Evolutionary conservation across 1,140 invertebrate species (phyloP).

Genomic region (Drosophila auraria): DNA sequence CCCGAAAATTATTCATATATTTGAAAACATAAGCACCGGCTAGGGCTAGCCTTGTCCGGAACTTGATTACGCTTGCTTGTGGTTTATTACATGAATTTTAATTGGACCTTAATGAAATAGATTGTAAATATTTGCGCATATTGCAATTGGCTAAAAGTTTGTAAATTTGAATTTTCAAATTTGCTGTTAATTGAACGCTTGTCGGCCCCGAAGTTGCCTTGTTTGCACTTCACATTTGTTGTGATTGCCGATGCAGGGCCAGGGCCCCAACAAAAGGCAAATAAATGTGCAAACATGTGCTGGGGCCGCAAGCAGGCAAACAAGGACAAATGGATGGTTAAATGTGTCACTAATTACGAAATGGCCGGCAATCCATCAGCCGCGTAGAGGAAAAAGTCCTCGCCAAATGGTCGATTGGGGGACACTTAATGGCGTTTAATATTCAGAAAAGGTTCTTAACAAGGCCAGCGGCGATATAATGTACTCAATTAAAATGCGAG

Average conservation of each 20-base stretch:
- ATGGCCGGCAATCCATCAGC: constrained; percentile 49
- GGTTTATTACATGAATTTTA: constrained; percentile 48
- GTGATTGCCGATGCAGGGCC: constrained; percentile 5
- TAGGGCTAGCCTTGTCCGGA: background rate
- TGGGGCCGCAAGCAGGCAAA: constrained; percentile 19
- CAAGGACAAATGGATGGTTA: constrained; percentile 41
- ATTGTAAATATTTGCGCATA: constrained; percentile 49
- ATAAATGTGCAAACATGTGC: constrained; percentile 48
- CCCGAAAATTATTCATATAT: constrained; percentile 1
- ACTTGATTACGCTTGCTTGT: constrained; percentile 22
- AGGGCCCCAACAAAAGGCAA: constrained; percentile 32
- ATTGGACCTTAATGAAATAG: constrained; percentile 46
- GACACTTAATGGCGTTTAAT: constrained; percentile 46
- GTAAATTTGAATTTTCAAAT: constrained; percentile 42
- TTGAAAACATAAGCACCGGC: constrained; percentile 1
- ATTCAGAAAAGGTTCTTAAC: constrained; percentile 48
- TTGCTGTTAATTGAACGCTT: constrained; percentile 47
- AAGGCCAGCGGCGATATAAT: constrained; percentile 34
- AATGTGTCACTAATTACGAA: constrained; percentile 51
- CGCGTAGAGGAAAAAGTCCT: constrained; percentile 13
- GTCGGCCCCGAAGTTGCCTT: constrained; percentile 11
- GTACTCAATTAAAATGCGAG: constrained; percentile 49
- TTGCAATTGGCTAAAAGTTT: constrained; percentile 39
- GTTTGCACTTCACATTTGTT: constrained; percentile 44
- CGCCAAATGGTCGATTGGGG: constrained; percentile 39